Percentiles rank a stretch among this genome's conserved stretches.
Conservation (phyloP, 2,888 invertebrate species). For the Acleris literana region DNA sequence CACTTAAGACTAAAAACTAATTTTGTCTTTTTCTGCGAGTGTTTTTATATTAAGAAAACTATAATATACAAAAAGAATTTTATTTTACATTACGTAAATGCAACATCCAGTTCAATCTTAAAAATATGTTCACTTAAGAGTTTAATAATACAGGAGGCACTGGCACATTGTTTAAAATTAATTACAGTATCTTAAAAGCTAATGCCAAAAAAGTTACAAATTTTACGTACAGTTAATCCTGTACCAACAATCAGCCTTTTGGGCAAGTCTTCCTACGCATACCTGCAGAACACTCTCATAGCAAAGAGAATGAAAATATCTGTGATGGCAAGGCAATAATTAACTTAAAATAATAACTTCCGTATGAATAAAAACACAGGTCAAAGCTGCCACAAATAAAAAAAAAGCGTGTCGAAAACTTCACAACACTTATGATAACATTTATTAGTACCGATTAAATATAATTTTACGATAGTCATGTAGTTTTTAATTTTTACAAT, state of each 20-base stretch:
- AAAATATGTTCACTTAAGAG: slow-evolving; percentile 66
- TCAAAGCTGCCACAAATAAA: too few species aligned
- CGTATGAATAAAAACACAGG: too few species aligned
- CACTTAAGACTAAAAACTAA: too few species aligned
- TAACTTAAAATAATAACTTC: too few species aligned
- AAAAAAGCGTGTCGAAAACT: too few species aligned
- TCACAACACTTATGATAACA: too few species aligned
- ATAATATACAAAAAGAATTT: slow-evolving; percentile 56
- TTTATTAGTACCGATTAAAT: too few species aligned
- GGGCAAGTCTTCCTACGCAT: slow-evolving; percentile 10
- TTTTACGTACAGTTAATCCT: slow-evolving; percentile 34
- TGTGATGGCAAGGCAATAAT: neutral
- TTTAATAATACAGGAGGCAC: slow-evolving; percentile 75
- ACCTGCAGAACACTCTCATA: neutral
- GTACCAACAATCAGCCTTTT: slow-evolving; percentile 21
- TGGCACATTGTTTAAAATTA: slow-evolving; percentile 63
- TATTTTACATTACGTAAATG: slow-evolving; percentile 72
- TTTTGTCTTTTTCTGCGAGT: too few species aligned
- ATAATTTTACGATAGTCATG: too few species aligned
- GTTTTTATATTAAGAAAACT: slow-evolving; percentile 2
- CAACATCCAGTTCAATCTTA: slow-evolving; percentile 80
- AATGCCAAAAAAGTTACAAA: slow-evolving; percentile 31
- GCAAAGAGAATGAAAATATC: neutral
- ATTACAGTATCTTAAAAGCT: slow-evolving; percentile 27
- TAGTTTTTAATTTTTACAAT: neutral